Evolutionary conservation across 2,888 invertebrate genomes (phyloP), one percentile per base, ranked within the genome.

Genomic region (Amorpha juglandis): DNA sequence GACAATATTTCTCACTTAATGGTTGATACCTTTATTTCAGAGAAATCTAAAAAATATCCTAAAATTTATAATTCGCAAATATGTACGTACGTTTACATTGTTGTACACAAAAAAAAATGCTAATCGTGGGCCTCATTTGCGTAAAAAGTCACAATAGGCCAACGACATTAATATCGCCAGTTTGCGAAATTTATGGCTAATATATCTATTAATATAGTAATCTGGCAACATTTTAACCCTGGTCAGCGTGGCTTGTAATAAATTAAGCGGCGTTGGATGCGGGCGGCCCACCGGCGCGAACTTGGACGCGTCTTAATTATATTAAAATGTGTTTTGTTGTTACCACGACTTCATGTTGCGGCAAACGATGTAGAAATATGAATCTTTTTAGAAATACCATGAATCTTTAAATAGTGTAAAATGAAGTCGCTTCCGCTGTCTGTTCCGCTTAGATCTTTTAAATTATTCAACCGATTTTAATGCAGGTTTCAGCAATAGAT

Each of bases 271-370:
- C 6, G 58, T 38, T 38, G 65, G 69, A 70, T 73, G 72, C 72
- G 68, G 69, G 71, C 67, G 69, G 66, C 68, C 70, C 68, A 70
- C 68, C 75, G 79, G 82, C 77, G 83, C 74, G 75, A 82, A 78
- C 76, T 80, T 74, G 74, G 76, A 73, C 82, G 79, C 79, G 77
- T 82, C 81, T 86, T 86, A 87, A 86, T 87, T 84, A 83, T 82
- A 81, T 81, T 81, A 77, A 85, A 80, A 81, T 79, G 78, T 81
- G 76, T 80, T 77, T 69, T 76, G 79, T 78, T 79, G 71, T 75
- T 77, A 77, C 78, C 74, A 73, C 71, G 70, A 70, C 71, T 69
- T 71, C 68, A 68, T 66, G 69, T 74, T 58, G 42, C 19, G 58
- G 38, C 42, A 71, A 75, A 74, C 63, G 62, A 65, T 55, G 63